Evolutionary conservation across 1,140 invertebrate species (phyloP), one percentile per base, ranked within the genome.

Genomic region (Drosophila setifemur): DNA sequence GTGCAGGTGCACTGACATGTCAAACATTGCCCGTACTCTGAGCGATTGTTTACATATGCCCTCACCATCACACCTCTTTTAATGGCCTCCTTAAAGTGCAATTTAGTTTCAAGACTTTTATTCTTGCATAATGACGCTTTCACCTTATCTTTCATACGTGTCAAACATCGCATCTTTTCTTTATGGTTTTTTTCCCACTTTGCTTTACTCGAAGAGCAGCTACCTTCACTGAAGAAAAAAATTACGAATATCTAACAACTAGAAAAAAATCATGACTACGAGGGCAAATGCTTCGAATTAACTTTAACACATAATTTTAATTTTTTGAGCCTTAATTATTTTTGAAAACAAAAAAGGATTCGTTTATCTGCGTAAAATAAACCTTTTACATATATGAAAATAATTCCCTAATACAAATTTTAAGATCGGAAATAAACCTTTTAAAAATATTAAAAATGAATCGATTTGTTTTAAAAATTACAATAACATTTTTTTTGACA

Each of bases 81-180:
- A 73, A 73, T 64, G 52, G 69, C 39, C 58, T 73, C 43, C 49
- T 55, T 66, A 63, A 50, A 66, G 70, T 48, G 26, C 44, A 66
- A 66, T 57, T 73, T 73, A 44, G 21, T 54, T 54, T 50, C 31
- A 45, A 47, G 39, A 33, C 35, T 44, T 73, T 73, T 72, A 69
- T 73, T 55, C 37, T 50, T 19, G 39, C 40, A 73, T 66, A 73
- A 73, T 66, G 70, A 57, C 49, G 70, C 26, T 47, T 4, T 21
- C 12, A 7, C 23, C 54, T 12, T 61, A 39, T 45, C 40, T 28
- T 21, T 12, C 25, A 26, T 12, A 23, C 50, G 57, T 39, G 42
- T 14, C 11, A 48, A 25, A 63, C 42, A 63, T 43, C 25, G 53
- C 37, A 25, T 35, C 9, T 11, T 21, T 43, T 21, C 29, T 18